phyloP scores from a whole-genome alignment of 2,113 vertebrate species.

The Corythaixoides concolor region DNA sequence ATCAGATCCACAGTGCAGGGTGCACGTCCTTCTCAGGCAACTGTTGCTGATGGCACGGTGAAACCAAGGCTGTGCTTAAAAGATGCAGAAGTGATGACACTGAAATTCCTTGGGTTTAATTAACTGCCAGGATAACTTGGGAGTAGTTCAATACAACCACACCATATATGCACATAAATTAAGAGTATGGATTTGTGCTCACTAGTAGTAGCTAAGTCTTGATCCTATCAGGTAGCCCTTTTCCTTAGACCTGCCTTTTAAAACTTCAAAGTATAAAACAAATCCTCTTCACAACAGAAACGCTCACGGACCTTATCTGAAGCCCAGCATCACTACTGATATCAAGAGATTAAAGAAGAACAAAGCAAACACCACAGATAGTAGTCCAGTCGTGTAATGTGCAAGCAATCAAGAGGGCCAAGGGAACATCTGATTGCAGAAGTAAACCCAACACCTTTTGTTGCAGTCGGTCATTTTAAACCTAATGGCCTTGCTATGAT shows the following conservation, averaged over 20 bases:
- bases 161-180: background rate
- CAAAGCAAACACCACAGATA: background rate
- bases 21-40: background rate
- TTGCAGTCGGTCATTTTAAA: background rate
- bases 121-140: background rate
- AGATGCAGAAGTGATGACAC: background rate
- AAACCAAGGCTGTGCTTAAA: background rate
- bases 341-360: background rate
- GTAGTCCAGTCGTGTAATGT: fast-evolving
- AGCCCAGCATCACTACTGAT: background rate
- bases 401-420: background rate
- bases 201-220: background rate
- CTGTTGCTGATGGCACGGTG: background rate
- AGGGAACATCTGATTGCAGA: background rate
- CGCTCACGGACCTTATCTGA: background rate
- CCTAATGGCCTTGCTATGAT: background rate
- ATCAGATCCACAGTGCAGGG: background rate
- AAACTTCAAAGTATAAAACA: background rate
- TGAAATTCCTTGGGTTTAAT: background rate
- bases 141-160: background rate
- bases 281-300: background rate
- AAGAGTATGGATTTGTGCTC: background rate
- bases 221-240: background rate
- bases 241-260: background rate
- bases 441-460: background rate